Evolutionary conservation across 2,113 vertebrate species (phyloP), one percentile per base, ranked within the genome.

Genomic region (Leuciscus idus): DNA sequence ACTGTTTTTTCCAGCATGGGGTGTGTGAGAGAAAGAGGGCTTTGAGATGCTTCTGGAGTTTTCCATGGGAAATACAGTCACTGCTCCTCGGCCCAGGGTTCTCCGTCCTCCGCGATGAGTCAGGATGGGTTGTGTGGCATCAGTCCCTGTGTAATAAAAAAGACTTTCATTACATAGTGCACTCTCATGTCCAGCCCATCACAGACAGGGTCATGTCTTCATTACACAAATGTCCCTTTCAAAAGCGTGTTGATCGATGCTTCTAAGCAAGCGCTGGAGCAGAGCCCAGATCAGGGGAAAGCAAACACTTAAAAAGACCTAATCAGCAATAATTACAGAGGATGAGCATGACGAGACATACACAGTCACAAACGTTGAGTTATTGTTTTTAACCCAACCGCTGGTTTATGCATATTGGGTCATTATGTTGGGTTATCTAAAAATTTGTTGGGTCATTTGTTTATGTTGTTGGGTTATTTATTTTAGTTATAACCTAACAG

Each of bases 31-130:
- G 43, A 74, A 74, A 46, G 8, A 70, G 33, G 19, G 72, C 23
- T 46, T 74, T 26, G 39, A 74, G 64, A 77, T 72, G 86, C 75
- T 68, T 81, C 52, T 81, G 70, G 62, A 57, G 86, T 87, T 91
- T 92, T 92, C 85, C 88, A 89, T 89, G 85, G 90, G 89, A 92
- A 92, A 93, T 62, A 89, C 86, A 89, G 78, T 89, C 90, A 87
- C 83, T 91, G 92, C 89, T 89, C 91, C 89, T 90, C 88, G 81
- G 36, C 57, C 23, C 3, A 39, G 59, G 26, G 59, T 62, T 70
- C 84, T 91, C 89, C 11, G 81, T 88, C 87, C 87, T 89, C 90
- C 83, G 86, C 85, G n/a, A 62, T 86, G 64, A 89, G 89, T 89
- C 86, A 86, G 6, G 87, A 17, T 90, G 26, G 77, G 90, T 89